Evolutionary conservation across 2,888 invertebrate species (phyloP), one percentile per base, ranked within the genome.

Genomic region (Drosophila pseudotakahashii): DNA sequence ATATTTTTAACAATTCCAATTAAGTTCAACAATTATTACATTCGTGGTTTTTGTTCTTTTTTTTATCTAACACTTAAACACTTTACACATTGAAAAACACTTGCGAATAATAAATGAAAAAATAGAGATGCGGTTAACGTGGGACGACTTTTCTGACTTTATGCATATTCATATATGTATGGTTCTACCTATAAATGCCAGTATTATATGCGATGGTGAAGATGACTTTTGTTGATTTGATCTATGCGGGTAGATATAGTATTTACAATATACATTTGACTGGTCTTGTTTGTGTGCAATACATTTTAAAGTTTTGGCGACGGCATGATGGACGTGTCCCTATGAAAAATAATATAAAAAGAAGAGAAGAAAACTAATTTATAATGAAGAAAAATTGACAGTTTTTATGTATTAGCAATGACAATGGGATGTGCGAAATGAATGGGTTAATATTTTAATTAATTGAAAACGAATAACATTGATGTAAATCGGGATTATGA

Each of bases 231-330:
- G 51, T 52, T 60, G 71, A 66, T 53, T 79, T 77, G 78, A 73
- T 67, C 68, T 77, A 70, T 63, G 66, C 59, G 52, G 45, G 50
- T 69, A 77, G 55, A 68, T 55, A 74, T 71, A 75, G 68, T 82
- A 83, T 82, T 75, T 83, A 82, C 82, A 80, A 79, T 74, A 60
- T 69, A 70, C 52, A 66, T 61, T 34, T 70, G 57, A 52, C 42
- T 48, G 53, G 30, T 68, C 44, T 73, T 30, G 47, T 58, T 41
- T 51, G 64, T 41, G 73, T 78, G 76, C 76, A 78, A 83, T 83
- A 84, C 83, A 85, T 76, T 76, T 90, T 89, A 90, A 60, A 90
- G 90, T 88, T 90, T 90, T 87, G 90, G 90, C 88, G 89, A 77
- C 85, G 89, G 88, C 89, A 88, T 76, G 82, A 83, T 81, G 80